phyloP scores from a whole-genome alignment of 2,797 vertebrate species.

The Lycodopsis pacificus region DNA sequence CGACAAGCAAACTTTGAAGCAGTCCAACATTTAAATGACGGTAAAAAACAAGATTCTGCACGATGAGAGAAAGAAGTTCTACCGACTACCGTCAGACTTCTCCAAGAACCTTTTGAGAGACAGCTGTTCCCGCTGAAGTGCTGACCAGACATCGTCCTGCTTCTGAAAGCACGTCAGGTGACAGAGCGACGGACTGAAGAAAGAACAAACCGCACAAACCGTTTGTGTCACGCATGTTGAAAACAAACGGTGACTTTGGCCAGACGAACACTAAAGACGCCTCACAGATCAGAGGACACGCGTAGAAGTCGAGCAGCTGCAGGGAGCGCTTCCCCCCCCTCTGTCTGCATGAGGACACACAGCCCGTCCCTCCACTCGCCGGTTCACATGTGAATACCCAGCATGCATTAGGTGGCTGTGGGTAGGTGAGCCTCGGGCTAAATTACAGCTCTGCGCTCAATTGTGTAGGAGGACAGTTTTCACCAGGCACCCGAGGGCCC shows the following conservation, averaged over 20 bases:
- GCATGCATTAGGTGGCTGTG: constrained; percentile 84
- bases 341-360: constrained; percentile 39
- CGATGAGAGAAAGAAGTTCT: constrained; percentile 33
- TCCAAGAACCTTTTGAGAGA: constrained; percentile 23
- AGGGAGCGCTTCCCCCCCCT: background rate
- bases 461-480: constrained; percentile 85
- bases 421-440: constrained; percentile 84
- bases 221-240: background rate
- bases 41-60: constrained; percentile 28
- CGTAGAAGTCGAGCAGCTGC: background rate
- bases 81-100: constrained; percentile 29
- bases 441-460: constrained; percentile 78
- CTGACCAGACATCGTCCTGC: constrained; percentile 4
- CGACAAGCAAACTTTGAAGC: constrained; percentile 41
- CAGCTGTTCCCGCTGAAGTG: constrained; percentile 1
- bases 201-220: too few relatives aligned
- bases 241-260: background rate
- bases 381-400: constrained; percentile 83
- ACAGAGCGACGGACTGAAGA: background rate
- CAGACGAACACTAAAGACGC: background rate
- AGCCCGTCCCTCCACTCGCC: constrained; percentile 19
- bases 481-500: constrained; percentile 78
- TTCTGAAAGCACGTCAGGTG: constrained; percentile 50
- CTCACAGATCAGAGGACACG: background rate
- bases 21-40: constrained; percentile 54